Percentiles rank a stretch among this genome's conserved stretches.
phyloP scores from a whole-genome alignment of 2,797 vertebrate species.

The Setipinna tenuifilis region DNA sequence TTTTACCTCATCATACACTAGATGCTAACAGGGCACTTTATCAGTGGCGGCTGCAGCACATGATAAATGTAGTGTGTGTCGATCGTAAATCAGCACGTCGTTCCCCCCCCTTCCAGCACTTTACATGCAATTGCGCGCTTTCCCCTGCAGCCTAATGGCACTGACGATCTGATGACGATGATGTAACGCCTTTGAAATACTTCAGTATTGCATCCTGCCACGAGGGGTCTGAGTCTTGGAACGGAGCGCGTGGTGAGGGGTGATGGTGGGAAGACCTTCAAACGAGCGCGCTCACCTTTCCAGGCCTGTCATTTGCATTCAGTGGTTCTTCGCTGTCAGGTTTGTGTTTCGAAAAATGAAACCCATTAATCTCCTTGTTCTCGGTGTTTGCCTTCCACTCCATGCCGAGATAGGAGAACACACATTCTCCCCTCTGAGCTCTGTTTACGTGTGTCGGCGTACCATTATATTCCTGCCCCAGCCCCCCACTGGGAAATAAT shows the following conservation, averaged over 20 bases:
- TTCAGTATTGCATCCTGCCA: conserved; percentile 52
- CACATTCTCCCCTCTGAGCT: neutral
- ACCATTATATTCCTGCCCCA: conserved; percentile 6
- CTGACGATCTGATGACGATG: conserved; percentile 62
- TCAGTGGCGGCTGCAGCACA: neutral
- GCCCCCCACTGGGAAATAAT: conserved; percentile 26
- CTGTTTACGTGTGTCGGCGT: conserved; percentile 13
- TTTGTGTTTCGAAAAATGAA: conserved; percentile 27
- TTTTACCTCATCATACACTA: conserved; percentile 13
- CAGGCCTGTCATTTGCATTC: conserved; percentile 23
- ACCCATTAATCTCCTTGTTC: conserved; percentile 36
- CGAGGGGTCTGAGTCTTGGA: neutral
- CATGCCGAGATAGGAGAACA: neutral
- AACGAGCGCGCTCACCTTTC: neutral
- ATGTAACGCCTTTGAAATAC: conserved; percentile 74
- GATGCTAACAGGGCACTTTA: conserved; percentile 11
- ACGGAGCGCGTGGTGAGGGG: neutral
- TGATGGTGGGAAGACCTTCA: neutral
- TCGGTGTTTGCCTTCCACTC: conserved; percentile 24
- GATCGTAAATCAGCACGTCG: conserved; percentile 11
- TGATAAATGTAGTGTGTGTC: neutral
- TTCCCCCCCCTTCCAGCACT: neutral
- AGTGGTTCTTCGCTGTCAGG: conserved; percentile 8
- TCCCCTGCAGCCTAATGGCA: conserved; percentile 59
- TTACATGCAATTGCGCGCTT: conserved; percentile 33